Conservation (phyloP, 1,140 invertebrate genomes). For the Ostrea denselamellosa region DNA sequence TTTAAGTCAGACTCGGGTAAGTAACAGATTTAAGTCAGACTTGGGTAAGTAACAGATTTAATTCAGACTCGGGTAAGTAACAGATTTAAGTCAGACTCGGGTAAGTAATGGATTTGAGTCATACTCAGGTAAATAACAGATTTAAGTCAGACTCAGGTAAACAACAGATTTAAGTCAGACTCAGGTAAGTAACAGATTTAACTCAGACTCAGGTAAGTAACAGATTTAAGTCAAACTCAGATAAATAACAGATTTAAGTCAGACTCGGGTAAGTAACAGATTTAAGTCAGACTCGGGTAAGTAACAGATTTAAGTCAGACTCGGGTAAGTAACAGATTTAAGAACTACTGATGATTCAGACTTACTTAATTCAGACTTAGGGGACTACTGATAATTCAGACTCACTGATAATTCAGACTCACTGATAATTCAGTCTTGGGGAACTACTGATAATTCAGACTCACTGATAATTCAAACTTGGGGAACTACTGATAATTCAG, state of each 20-base stretch:
- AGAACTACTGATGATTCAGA: too few relatives aligned
- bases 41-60: neutral
- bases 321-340: too few relatives aligned
- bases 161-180: neutral
- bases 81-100: too few relatives aligned
- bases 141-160: neutral
- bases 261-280: neutral
- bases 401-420: too few relatives aligned
- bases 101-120: neutral
- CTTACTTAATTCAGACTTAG: too few relatives aligned
- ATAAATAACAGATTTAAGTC: neutral
- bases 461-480: too few relatives aligned
- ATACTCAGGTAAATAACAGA: neutral
- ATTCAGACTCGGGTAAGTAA: neutral
- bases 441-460: too few relatives aligned
- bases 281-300: neutral
- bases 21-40: slow-evolving; percentile 1
- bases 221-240: neutral
- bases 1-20: neutral
- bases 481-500: too few relatives aligned
- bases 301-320: too few relatives aligned
- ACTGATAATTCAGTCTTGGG: too few relatives aligned
- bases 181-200: neutral
- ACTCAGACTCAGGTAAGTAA: too few relatives aligned
- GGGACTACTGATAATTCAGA: too few relatives aligned